Percentiles rank a stretch among this genome's conserved stretches.
Conservation (phyloP, 2,113 vertebrate genomes). For the Cyprinodon variegatus region DNA sequence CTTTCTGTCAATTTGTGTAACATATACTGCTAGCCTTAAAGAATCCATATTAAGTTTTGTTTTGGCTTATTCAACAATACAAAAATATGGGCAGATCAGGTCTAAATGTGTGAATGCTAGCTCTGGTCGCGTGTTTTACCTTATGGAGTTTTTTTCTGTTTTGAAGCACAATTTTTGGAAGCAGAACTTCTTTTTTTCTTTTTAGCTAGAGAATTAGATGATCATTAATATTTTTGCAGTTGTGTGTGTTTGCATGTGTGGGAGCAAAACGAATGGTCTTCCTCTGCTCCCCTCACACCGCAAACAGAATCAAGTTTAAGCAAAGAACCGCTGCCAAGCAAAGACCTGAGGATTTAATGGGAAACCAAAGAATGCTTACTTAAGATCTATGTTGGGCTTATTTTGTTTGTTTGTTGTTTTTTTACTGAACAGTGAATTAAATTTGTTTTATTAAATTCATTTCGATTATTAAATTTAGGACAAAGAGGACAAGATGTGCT, state of each 20-base stretch:
- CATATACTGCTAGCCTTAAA: not conserved
- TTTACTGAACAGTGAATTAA: conserved; percentile 42
- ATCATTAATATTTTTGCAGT: not conserved
- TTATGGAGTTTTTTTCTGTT: not conserved
- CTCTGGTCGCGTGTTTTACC: not conserved
- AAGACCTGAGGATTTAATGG: conserved; percentile 10
- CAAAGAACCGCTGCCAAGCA: conserved; percentile 15
- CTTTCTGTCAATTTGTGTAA: not conserved
- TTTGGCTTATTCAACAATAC: not conserved
- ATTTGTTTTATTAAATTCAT: conserved; percentile 22
- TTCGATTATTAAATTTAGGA: conserved; percentile 6
- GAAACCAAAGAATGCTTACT: not conserved
- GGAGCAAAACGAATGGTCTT: conserved; percentile 9
- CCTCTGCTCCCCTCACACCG: conserved; percentile 10
- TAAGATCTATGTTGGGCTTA: conserved; percentile 13
- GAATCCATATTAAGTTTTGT: not conserved
- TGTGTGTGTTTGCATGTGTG: not conserved
- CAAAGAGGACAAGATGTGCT: conserved; percentile 21
- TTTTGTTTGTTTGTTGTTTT: conserved; percentile 26
- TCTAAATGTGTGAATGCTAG: not conserved
- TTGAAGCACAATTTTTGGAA: not conserved
- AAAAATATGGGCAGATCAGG: not conserved
- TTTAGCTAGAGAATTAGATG: not conserved
- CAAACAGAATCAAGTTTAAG: conserved; percentile 20
- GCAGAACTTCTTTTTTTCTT: not conserved